Base-by-base conservation (phyloP, 2,888 invertebrate species). In the Scrobipalpa atriplicella region DNA sequence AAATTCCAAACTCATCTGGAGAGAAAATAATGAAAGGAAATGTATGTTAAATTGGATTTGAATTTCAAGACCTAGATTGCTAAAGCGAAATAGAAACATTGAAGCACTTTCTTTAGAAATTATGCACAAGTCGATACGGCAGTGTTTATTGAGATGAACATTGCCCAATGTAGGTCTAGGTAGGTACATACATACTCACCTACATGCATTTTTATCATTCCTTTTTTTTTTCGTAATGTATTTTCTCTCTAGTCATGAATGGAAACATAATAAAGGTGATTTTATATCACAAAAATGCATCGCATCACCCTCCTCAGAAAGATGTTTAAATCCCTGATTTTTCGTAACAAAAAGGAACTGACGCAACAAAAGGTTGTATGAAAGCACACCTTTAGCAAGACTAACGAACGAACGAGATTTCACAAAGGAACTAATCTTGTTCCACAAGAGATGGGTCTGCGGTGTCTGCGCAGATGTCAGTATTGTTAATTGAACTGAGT, bases 361-460 rank as follows among this genome's bases (percentile, higher is more conserved):
- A 41, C 41, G 10, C 19, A 61, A 41, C 41, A 61, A 61, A 41
- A 41, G 38, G 41, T 11, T 13, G 18, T 16, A 19, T 41, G 61
- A 61, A 41, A 61, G 29, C 41, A 18, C 61, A 19, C 29, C 61
- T 41, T 61, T 61, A 10, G 61, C 61, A 39, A 36, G 29, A 36
- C 58, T 58, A 61, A 61, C 61, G 11, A 61, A 61, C 41, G 61
- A 16, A 61, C 41, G 61, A 39, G 39, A 19, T 61, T 61, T 61
- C 61, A 61, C 61, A 61, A 61, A 61, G 13, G 61, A 61, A 19
- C 41, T 61, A 61, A 61, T 61, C 39, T 61, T 18, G 41, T 41
- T 16, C 38, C 19, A 13, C 41, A 61, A 38, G 16, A 36, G 29
- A 39, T 39, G 61, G 41, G 39, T 41, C 16, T 61, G 41, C 61